These are phyloP conservation scores for Hypomecis punctinalis DNA, from an alignment of 2,888 invertebrate species.

Conservation along the genomic window DNA sequence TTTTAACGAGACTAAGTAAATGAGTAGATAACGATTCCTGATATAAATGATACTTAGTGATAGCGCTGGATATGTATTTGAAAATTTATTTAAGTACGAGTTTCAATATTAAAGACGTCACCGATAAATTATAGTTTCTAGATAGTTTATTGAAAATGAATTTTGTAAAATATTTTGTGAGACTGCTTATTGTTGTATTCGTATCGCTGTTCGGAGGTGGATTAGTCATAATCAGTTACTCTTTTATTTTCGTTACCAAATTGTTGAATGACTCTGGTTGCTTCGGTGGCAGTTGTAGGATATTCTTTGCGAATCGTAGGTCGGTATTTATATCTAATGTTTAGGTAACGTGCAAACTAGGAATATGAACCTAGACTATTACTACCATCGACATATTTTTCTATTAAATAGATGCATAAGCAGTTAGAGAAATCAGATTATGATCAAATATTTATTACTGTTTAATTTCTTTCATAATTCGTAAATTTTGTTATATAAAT, in stretches of 20 bases:
- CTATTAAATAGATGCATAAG: conserved; percentile 62
- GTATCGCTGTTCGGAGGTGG: conserved; percentile 78
- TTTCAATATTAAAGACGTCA: conserved; percentile 77
- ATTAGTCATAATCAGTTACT: conserved; percentile 78
- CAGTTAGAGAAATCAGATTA: conserved; percentile 71
- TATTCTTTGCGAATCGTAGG: conserved; percentile 59
- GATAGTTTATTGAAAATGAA: conserved; percentile 80
- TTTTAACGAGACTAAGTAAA: conserved; percentile 83
- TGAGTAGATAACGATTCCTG: conserved; percentile 84
- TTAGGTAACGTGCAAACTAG: conserved; percentile 44
- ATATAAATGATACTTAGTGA: conserved; percentile 81
- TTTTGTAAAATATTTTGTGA: conserved; percentile 84
- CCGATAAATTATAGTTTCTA: conserved; percentile 80
- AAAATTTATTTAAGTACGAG: conserved; percentile 76
- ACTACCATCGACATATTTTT: conserved; percentile 65
- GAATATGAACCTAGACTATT: conserved; percentile 55
- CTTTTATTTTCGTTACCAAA: conserved; percentile 84
- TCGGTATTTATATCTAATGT: conserved; percentile 49
- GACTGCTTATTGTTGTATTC: conserved; percentile 85
- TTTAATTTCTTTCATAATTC: conserved; percentile 82
- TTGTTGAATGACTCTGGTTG: conserved; percentile 81
- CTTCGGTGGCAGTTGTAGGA: conserved; percentile 77
- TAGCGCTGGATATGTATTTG: conserved; percentile 82
- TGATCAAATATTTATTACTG: conserved; percentile 85
- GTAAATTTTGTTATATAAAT: conserved; percentile 83